A percentile compares a stretch with the other conserved stretches of the same genome.
phyloP scores from a whole-genome alignment of 1,140 invertebrate species.

The Drosophila sucinea region DNA sequence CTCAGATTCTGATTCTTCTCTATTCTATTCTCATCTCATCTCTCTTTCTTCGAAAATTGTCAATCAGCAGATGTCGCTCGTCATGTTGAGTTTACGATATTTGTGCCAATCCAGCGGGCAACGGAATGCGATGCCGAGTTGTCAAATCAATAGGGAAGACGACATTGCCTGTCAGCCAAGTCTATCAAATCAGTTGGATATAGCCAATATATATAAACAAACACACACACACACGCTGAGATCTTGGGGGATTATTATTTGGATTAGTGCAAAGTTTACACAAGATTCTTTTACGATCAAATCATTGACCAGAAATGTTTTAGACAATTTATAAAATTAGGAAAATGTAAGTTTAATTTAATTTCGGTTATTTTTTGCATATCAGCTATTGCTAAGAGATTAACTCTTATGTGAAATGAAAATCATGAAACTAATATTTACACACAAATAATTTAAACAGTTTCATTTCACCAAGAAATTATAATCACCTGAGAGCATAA shows the following conservation, averaged over 20 bases:
- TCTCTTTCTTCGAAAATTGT: slow-evolving; percentile 46
- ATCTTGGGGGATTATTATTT: background rate
- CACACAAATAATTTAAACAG: too few species aligned
- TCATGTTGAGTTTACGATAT: slow-evolving; percentile 58
- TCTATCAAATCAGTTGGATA: slow-evolving; percentile 15
- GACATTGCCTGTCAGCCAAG: slow-evolving; percentile 18
- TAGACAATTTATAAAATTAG: too few species aligned
- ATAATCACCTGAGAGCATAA: too few species aligned
- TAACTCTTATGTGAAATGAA: too few species aligned
- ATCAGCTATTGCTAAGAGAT: too few species aligned
- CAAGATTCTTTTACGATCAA: background rate
- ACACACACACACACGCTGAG: background rate
- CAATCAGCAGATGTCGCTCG: slow-evolving; percentile 57
- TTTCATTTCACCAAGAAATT: too few species aligned
- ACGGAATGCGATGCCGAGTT: slow-evolving; percentile 17
- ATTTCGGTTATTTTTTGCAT: too few species aligned
- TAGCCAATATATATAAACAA: background rate
- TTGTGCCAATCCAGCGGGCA: slow-evolving; percentile 44
- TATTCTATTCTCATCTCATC: slow-evolving; percentile 4
- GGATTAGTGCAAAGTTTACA: background rate
- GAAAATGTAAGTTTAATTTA: too few species aligned
- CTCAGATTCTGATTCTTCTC: slow-evolving; percentile 4
- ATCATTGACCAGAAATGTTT: too few species aligned
- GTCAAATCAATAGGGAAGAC: slow-evolving; percentile 38
- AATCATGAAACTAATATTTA: too few species aligned